phyloP scores from a whole-genome alignment of 2,797 vertebrate species.

The Anguilla pacifica region DNA sequence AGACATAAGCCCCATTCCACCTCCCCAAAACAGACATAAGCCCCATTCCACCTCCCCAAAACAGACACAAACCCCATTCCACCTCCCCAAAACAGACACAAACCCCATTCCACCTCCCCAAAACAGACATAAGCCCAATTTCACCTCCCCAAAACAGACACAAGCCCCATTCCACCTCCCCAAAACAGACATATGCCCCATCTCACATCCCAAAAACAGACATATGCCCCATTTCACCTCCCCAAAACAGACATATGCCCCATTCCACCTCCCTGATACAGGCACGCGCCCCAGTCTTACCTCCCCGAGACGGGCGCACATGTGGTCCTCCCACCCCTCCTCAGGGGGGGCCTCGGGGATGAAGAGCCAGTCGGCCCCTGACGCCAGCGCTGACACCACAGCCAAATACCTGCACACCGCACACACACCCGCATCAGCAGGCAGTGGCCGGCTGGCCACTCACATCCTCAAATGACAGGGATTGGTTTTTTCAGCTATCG shows the following conservation, averaged over 20 bases:
- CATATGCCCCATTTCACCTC: neutral
- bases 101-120: neutral
- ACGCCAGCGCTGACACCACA: conserved; percentile 89
- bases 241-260: neutral
- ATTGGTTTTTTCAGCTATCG: neutral
- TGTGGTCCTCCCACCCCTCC: conserved; percentile 89
- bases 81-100: neutral
- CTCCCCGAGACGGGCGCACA: conserved; percentile 86
- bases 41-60: neutral
- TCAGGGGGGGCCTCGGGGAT: conserved; percentile 90
- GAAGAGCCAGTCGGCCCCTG: conserved; percentile 94
- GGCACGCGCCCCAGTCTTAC: conserved; percentile 59
- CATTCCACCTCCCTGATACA: neutral
- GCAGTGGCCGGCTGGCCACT: neutral
- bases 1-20: neutral
- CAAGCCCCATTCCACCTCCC: neutral
- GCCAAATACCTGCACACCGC: conserved; percentile 83
- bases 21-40: too few relatives aligned
- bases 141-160: conserved; percentile 70
- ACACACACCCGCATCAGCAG: neutral
- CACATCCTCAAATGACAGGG: neutral
- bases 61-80: neutral
- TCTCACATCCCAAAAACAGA: neutral
- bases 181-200: neutral
- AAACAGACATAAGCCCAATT: conserved; percentile 1